These are phyloP conservation scores for Isotomurus palustris DNA, from an alignment of 2,888 invertebrate species.

Conservation along the genomic window DNA sequence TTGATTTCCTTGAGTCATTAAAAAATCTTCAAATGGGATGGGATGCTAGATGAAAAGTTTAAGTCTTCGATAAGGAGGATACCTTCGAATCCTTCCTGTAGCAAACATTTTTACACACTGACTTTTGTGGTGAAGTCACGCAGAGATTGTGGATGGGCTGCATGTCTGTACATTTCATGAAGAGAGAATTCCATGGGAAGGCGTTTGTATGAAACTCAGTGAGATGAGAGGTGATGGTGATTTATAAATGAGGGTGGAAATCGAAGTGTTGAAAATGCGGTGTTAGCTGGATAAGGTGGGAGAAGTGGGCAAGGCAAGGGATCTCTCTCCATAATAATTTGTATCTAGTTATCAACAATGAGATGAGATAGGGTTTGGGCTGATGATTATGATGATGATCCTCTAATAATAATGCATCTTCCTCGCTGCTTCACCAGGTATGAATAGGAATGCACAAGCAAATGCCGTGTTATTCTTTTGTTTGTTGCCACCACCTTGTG, in stretches of 20 bases:
- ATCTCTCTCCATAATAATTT: slow-evolving; percentile 7
- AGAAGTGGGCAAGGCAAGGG: slow-evolving; percentile 9
- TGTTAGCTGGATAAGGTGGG: slow-evolving; percentile 4
- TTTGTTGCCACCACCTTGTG: too few relatives aligned
- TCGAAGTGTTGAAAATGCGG: slow-evolving; percentile 8
- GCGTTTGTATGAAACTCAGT: slow-evolving; percentile 4
- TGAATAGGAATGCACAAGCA: too few relatives aligned
- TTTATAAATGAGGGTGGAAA: slow-evolving; percentile 10
- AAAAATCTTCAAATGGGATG: slow-evolving; percentile 1
- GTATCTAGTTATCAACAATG: slow-evolving; percentile 10
- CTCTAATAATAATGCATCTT: too few relatives aligned
- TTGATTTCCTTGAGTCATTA: slow-evolving; percentile 3
- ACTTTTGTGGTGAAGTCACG: slow-evolving; percentile 1
- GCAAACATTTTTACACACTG: not conserved
- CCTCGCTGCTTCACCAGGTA: too few relatives aligned
- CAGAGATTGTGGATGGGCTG: not conserved
- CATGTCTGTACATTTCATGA: not conserved
- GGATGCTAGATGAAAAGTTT: not conserved
- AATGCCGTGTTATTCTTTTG: too few relatives aligned
- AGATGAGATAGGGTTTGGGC: slow-evolving; percentile 3
- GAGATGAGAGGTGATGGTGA: slow-evolving; percentile 7
- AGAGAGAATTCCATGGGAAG: slow-evolving; percentile 3
- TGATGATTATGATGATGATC: not conserved
- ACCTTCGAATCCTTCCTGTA: not conserved
- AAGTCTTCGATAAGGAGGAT: slow-evolving; percentile 1